A percentile compares a stretch with the other conserved stretches of the same genome.
These are phyloP conservation scores for Platysternon megacephalum DNA, from an alignment of 2,113 vertebrate genomes.

Conservation along the genomic window DNA sequence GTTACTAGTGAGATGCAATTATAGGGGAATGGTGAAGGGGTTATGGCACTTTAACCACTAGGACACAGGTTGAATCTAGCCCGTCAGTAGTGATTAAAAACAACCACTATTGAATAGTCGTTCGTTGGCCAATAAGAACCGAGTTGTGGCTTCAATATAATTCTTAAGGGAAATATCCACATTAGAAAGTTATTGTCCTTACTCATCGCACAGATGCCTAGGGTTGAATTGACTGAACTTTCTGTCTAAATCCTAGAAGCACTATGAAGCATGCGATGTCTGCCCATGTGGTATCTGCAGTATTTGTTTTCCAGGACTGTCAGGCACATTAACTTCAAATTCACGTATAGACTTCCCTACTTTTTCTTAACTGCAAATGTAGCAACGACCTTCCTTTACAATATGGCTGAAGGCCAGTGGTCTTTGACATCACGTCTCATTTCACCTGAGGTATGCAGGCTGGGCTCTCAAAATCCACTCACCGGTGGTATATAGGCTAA, in stretches of 20 bases:
- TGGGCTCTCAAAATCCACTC: neutral
- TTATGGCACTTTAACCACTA: neutral
- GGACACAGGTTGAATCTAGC: neutral
- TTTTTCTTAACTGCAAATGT: neutral
- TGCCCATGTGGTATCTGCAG: neutral
- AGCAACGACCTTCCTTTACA: neutral
- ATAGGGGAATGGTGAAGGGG: neutral
- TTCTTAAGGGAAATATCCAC: neutral
- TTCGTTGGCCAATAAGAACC: neutral
- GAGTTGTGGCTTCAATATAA: neutral
- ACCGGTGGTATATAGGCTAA: neutral
- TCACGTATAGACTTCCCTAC: neutral
- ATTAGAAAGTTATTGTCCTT: neutral
- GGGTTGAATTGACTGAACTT: neutral
- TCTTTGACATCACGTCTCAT: neutral
- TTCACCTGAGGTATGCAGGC: neutral
- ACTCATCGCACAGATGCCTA: neutral
- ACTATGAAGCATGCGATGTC: neutral
- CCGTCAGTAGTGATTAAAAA: neutral
- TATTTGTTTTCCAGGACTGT: neutral
- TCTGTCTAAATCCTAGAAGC: neutral
- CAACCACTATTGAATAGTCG: neutral
- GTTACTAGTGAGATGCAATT: neutral
- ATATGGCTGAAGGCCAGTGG: neutral
- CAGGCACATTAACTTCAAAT: neutral